Evolutionary conservation across 2,888 invertebrate genomes (phyloP), one percentile per base, ranked within the genome.

Genomic region (Anarsia innoxiella): DNA sequence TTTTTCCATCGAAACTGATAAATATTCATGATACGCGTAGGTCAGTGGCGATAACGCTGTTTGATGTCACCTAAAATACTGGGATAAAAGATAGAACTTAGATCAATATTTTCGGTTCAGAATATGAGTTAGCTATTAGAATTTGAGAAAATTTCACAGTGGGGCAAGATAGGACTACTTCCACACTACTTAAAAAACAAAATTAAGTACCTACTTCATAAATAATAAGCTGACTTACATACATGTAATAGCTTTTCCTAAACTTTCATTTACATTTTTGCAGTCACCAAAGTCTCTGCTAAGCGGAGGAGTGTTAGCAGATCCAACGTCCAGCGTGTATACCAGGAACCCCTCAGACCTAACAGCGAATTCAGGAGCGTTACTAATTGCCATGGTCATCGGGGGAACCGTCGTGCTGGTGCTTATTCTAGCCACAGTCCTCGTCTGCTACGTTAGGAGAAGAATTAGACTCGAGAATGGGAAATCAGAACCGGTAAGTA

Each of bases 1-100:
- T 66, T 74, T 74, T 77, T 74, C 71, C 71, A 62, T 62, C 47
- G 51, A 44, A 53, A 53, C 70, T 70, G 70, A 78, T 77, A 74
- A 78, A 77, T 76, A 76, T 78, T 75, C 73, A 79, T 74, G 64
- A 62, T 64, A n/a, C n/a, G n/a, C n/a, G n/a, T n/a, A 59, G 60
- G 59, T 65, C 61, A 59, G 51, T 39, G 43, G 34, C 49, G 71
- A 75, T 73, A 75, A 69, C 62, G 53, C 53, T 51, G 40, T 50
- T 36, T 45, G 51, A 47, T 59, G 66, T 58, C 63, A 58, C 45
- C 57, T 46, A 51, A 63, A 63, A 53, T 57, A 43, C n/a, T n/a
- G n/a, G n/a, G n/a, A n/a, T n/a, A n/a, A n/a, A n/a, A n/a, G n/a
- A n/a, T n/a, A n/a, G n/a, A n/a, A n/a, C n/a, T n/a, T n/a, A n/a